These are phyloP conservation scores for Strigamia crassipes DNA, from an alignment of 2,888 invertebrate genomes.

Conservation along the genomic window DNA sequence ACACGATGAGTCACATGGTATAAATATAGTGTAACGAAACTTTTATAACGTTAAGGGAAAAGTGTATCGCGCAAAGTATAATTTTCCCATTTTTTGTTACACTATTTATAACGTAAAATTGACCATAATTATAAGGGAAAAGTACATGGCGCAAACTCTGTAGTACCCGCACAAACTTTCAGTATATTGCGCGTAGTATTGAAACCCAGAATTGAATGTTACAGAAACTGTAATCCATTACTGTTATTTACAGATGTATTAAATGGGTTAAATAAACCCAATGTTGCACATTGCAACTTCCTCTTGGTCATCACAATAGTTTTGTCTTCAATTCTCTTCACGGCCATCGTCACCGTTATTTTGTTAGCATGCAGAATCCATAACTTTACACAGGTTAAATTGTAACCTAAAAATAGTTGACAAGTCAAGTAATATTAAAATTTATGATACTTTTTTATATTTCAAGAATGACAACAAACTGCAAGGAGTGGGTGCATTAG, in stretches of 20 bases:
- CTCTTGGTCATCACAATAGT: slow-evolving; percentile 44
- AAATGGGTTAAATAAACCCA: neutral
- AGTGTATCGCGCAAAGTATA: no score
- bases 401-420: neutral
- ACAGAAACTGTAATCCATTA: no score
- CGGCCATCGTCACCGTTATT: slow-evolving; percentile 39
- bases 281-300: slow-evolving; percentile 39
- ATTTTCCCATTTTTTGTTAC: no score
- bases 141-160: no score
- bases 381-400: neutral
- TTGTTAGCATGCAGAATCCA: slow-evolving; percentile 42
- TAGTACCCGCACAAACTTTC: no score
- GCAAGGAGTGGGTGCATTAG: neutral
- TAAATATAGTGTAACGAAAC: no score
- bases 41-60: no score
- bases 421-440: neutral
- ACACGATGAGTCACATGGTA: no score
- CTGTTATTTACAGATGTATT: slow-evolving; percentile 21
- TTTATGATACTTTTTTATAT: neutral
- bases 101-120: no score
- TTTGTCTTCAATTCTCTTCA: slow-evolving; percentile 10
- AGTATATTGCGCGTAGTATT: no score
- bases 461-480: slow-evolving; percentile 10
- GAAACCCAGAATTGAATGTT: no score
- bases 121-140: no score